A percentile compares a stretch with the other conserved stretches of the same genome.
phyloP scores from a whole-genome alignment of 2,888 invertebrate species.

The Exocentrus adspersus region DNA sequence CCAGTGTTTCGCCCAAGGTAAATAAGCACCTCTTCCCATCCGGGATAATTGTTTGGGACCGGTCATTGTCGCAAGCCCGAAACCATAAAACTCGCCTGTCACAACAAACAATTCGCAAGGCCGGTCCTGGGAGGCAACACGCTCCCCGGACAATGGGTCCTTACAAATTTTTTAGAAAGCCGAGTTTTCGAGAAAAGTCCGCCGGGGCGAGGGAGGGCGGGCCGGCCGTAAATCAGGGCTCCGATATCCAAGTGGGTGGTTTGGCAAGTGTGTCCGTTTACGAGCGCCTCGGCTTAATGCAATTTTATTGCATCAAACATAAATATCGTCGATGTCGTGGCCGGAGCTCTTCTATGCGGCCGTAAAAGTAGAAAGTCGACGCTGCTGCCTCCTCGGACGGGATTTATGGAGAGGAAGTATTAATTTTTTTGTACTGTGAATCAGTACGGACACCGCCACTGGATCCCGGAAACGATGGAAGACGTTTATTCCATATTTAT shows the following conservation, averaged over 20 bases:
- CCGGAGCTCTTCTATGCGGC: slow-evolving; percentile 41
- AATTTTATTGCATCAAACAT: slow-evolving; percentile 53
- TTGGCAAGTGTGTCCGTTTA: slow-evolving; percentile 54
- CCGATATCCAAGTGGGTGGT: slow-evolving; percentile 51
- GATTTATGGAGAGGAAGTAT: slow-evolving; percentile 8
- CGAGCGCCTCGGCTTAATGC: slow-evolving; percentile 47
- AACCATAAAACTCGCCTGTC: slow-evolving; percentile 36
- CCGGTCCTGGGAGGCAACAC: slow-evolving; percentile 33
- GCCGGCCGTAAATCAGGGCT: slow-evolving; percentile 55
- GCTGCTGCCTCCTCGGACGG: slow-evolving; percentile 20
- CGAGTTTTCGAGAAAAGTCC: slow-evolving; percentile 50
- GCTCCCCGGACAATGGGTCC: slow-evolving; percentile 28
- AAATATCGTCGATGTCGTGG: slow-evolving; percentile 53
- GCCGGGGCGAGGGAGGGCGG: slow-evolving; percentile 49
- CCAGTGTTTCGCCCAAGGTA: background rate
- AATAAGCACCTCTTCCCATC: slow-evolving; percentile 1
- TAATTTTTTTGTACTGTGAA: no score
- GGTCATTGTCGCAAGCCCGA: background rate
- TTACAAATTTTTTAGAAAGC: slow-evolving; percentile 39
- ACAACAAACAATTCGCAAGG: slow-evolving; percentile 40
- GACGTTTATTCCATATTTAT: no score
- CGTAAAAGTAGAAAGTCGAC: slow-evolving; percentile 47
- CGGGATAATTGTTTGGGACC: slow-evolving; percentile 4
- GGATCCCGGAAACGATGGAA: no score
- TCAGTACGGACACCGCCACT: no score